Base-by-base conservation (phyloP, 2,113 vertebrate genomes). In the Burhinus bistriatus region DNA sequence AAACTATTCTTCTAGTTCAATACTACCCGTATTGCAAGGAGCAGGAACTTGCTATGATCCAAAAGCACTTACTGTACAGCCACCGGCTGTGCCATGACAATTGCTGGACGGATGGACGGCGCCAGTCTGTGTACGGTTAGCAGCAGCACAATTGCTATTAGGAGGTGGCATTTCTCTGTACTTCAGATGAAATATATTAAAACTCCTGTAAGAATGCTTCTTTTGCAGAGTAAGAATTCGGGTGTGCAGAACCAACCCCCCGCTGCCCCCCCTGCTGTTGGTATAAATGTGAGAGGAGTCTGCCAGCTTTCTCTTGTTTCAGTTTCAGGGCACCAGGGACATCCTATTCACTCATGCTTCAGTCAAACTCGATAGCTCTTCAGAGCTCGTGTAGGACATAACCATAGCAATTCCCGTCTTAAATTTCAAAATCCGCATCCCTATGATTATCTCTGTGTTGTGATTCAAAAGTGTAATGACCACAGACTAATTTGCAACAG, bases 71-170 rank as follows among this genome's bases (percentile, higher is more conserved):
- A 2, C 27, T 6, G 32, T 4, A 2, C n/a, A 32, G 58, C 70
- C 77, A 1, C 18, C 2, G 49, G 3, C 54, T 27, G 82, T 3
- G 4, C 54, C 7, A 4, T 1, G 38, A 2, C 6, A 4, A 23
- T 1, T 5, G 32, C 32, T 52, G 85, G 38, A 1, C 9, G 83
- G 49, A 7, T 20, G 61, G 61, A 23, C 2, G 62, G 49, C 5
- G 11, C n/a, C 9, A 4, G 45, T 0, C 30, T 5, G 4, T 0
- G 1, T 6, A 13, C 3, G 3, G 5, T 9, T 12, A 25, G 4
- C 42, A 44, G 51, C 65, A 71, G 42, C 40, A 3, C 22, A 13
- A 0, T 0, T 51, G 49, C 49, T 51, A 51, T 51, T 4, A 44
- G 38, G 47, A 54, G 20, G 3, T 36, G 54, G 7, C 29, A 27